A percentile compares a stretch with the other conserved stretches of the same genome.
Evolutionary conservation across 1,140 invertebrate genomes (phyloP).

Genomic region (Macrotrachela quadricornifera): DNA sequence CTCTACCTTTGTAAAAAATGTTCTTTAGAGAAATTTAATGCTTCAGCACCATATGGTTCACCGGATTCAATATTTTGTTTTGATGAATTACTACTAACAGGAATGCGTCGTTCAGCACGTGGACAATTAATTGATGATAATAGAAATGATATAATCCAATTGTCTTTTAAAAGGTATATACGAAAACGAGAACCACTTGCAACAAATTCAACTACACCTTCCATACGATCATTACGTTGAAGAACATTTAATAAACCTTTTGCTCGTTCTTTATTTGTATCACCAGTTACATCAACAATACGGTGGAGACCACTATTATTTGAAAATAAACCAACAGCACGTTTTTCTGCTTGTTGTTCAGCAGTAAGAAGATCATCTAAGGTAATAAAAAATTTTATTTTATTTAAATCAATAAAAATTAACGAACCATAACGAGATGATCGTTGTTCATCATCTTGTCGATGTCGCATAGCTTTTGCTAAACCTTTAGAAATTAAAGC

Average conservation of each 20-base stretch:
- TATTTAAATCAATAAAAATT: too few species aligned
- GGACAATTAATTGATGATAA: constrained; percentile 37
- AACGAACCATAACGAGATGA: constrained; percentile 62
- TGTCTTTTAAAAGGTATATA: constrained; percentile 78
- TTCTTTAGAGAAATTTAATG: constrained; percentile 65
- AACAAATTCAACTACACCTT: constrained; percentile 82
- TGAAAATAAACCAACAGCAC: too few species aligned
- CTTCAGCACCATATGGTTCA: constrained; percentile 79
- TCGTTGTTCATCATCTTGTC: constrained; percentile 70
- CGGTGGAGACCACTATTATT: too few species aligned
- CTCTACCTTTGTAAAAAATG: constrained; percentile 46
- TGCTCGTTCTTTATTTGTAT: constrained; percentile 17
- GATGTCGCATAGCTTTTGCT: constrained; percentile 70
- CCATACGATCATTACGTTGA: constrained; percentile 51
- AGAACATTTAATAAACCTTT: constrained; percentile 76
- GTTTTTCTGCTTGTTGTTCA: too few species aligned
- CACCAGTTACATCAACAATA: too few species aligned
- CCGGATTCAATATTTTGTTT: constrained; percentile 38
- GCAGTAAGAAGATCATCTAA: too few species aligned
- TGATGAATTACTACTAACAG: constrained; percentile 37
- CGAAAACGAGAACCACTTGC: constrained; percentile 73
- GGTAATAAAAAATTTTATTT: too few species aligned
- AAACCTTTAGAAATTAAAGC: constrained; percentile 71
- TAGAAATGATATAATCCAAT: constrained; percentile 77
- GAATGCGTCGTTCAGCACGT: constrained; percentile 47